phyloP scores from a whole-genome alignment of 2,797 vertebrate genomes.

The Nothura maculosa region DNA sequence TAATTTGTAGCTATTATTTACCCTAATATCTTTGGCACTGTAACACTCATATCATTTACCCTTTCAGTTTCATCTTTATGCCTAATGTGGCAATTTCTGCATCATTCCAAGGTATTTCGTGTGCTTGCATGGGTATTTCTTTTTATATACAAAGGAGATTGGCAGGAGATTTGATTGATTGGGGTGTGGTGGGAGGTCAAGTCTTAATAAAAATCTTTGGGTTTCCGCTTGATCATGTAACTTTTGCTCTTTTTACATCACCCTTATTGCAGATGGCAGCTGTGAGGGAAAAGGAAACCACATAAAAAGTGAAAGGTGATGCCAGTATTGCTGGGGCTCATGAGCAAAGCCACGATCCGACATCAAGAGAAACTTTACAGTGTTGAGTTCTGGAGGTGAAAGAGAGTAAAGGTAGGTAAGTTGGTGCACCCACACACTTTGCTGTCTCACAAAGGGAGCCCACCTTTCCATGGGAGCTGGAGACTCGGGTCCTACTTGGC shows the following conservation, averaged over 20 bases:
- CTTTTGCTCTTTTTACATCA: neutral
- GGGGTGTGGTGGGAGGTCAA: neutral
- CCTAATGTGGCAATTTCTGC: neutral
- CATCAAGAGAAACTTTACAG: neutral
- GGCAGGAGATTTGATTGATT: too few species aligned
- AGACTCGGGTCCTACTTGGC: neutral
- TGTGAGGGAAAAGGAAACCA: neutral
- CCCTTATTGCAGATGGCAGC: neutral
- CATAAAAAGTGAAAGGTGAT: neutral
- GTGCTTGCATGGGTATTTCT: neutral
- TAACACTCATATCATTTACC: neutral
- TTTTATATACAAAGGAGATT: neutral
- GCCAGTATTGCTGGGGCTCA: neutral
- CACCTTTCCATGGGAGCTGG: neutral
- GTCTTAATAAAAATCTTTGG: neutral
- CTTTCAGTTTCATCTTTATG: neutral
- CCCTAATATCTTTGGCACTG: neutral
- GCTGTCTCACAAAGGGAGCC: rapidly evolving
- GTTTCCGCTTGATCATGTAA: neutral
- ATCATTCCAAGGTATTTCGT: neutral
- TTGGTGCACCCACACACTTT: rapidly evolving
- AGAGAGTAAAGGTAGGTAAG: neutral
- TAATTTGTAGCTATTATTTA: constrained; percentile 34
- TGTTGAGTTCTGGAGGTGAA: neutral
- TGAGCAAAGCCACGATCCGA: neutral